Evolutionary conservation across 1,140 invertebrate genomes (phyloP).

Genomic region (Drosophila lacertosa): DNA sequence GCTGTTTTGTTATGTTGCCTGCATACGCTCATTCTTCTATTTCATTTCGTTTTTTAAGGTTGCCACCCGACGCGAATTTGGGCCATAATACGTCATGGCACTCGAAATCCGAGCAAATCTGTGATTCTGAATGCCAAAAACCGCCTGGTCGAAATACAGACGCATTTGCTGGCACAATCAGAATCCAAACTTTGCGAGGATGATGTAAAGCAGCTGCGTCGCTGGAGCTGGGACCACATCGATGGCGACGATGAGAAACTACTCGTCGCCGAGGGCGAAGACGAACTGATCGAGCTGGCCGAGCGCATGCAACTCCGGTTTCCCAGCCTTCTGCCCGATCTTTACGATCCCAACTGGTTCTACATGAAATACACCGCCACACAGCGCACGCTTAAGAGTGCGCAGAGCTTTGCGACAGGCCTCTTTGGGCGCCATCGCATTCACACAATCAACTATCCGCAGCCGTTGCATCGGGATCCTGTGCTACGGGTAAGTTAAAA

Average conservation of each 20-base stretch:
- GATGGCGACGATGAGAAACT: slow-evolving; percentile 85
- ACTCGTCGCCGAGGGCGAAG: slow-evolving; percentile 87
- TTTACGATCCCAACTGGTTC: slow-evolving; percentile 86
- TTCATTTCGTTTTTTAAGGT: slow-evolving; percentile 80
- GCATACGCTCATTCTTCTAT: slow-evolving; percentile 31
- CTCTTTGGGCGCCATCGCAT: slow-evolving; percentile 88
- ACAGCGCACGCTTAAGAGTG: slow-evolving; percentile 90
- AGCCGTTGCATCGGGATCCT: slow-evolving; percentile 87
- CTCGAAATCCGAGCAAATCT: slow-evolving; percentile 87
- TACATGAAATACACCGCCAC: slow-evolving; percentile 91
- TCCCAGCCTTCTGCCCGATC: slow-evolving; percentile 86
- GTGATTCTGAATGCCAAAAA: slow-evolving; percentile 85
- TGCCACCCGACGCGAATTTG: slow-evolving; percentile 87
- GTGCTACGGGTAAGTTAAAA: slow-evolving; percentile 88
- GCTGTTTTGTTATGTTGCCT: slow-evolving; percentile 39
- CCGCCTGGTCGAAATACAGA: slow-evolving; percentile 84
- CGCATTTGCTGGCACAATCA: slow-evolving; percentile 84
- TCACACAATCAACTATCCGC: slow-evolving; percentile 87
- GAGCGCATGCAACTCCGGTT: slow-evolving; percentile 88
- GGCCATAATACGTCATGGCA: slow-evolving; percentile 89
- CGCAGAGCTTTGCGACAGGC: slow-evolving; percentile 89
- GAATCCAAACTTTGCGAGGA: slow-evolving; percentile 64
- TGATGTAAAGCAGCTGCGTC: slow-evolving; percentile 83
- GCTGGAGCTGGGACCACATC: slow-evolving; percentile 85
- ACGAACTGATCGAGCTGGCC: slow-evolving; percentile 88